Conservation (phyloP, 2,888 invertebrate genomes). For the Drosophila rubida region DNA sequence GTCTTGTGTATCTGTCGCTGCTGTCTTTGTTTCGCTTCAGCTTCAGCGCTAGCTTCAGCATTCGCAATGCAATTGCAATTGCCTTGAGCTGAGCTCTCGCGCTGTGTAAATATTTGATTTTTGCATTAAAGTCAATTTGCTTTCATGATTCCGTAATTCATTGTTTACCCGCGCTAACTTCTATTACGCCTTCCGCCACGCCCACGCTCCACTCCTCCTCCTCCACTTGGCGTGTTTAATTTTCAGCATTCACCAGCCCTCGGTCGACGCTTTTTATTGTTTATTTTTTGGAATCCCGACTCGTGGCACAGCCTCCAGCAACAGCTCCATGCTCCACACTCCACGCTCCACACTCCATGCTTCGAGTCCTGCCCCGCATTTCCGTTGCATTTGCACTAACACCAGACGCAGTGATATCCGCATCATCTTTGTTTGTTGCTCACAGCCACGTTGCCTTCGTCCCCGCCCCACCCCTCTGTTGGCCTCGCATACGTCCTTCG, state of each 20-base stretch:
- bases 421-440: slow-evolving; percentile 79
- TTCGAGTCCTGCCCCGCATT: slow-evolving; percentile 61
- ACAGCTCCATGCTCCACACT: background rate
- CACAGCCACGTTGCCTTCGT: slow-evolving; percentile 37
- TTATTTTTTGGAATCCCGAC: slow-evolving; percentile 51
- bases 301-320: slow-evolving; percentile 2
- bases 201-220: background rate
- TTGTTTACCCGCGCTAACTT: slow-evolving; percentile 83
- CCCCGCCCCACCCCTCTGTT: slow-evolving; percentile 6
- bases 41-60: slow-evolving; percentile 17
- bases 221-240: slow-evolving; percentile 63
- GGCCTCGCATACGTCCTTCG: background rate
- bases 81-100: slow-evolving; percentile 57
- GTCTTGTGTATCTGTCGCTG: slow-evolving; percentile 19
- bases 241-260: slow-evolving; percentile 68
- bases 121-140: slow-evolving; percentile 85
- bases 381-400: slow-evolving; percentile 67
- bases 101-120: slow-evolving; percentile 85
- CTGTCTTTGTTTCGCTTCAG: slow-evolving; percentile 11
- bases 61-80: slow-evolving; percentile 69
- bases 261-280: slow-evolving; percentile 64
- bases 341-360: background rate
- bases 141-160: slow-evolving; percentile 85
- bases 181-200: slow-evolving; percentile 71
- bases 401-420: slow-evolving; percentile 71